Conservation (phyloP, 2,797 vertebrate genomes). For the Pseudochaenichthys georgianus region DNA sequence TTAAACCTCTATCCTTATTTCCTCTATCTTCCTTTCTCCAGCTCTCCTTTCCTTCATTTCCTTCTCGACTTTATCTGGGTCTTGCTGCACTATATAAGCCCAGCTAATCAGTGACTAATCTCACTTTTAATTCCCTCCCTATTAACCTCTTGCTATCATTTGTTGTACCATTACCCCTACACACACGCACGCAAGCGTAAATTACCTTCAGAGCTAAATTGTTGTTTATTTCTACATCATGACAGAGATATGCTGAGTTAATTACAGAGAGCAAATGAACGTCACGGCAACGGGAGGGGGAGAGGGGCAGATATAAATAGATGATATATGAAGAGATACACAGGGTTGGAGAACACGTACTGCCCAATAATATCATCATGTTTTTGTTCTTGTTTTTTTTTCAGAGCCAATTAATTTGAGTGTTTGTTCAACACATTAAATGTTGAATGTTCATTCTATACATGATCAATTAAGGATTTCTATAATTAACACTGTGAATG, state of each 20-base stretch:
- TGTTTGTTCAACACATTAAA: no score
- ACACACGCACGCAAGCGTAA: slow-evolving; percentile 49
- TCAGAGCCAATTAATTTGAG: slow-evolving; percentile 9
- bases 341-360: slow-evolving; percentile 1
- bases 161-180: slow-evolving; percentile 84
- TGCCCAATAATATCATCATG: neutral
- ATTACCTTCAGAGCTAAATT: slow-evolving; percentile 85
- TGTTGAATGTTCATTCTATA: no score
- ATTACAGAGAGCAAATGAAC: slow-evolving; percentile 79
- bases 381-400: neutral
- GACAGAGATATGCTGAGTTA: slow-evolving; percentile 80
- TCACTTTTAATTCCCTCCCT: slow-evolving; percentile 83
- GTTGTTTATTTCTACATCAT: slow-evolving; percentile 83
- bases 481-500: neutral
- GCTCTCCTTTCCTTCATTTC: slow-evolving; percentile 13
- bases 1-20: slow-evolving; percentile 5
- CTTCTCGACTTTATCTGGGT: slow-evolving; percentile 32
- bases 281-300: slow-evolving; percentile 57
- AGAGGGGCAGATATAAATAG: slow-evolving; percentile 35
- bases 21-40: neutral
- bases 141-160: slow-evolving; percentile 86
- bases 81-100: slow-evolving; percentile 36
- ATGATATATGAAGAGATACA: slow-evolving; percentile 22
- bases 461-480: no score
- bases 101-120: slow-evolving; percentile 83